phyloP scores from a whole-genome alignment of 2,113 vertebrate species.

The Pseudolaguvia tuberculata region DNA sequence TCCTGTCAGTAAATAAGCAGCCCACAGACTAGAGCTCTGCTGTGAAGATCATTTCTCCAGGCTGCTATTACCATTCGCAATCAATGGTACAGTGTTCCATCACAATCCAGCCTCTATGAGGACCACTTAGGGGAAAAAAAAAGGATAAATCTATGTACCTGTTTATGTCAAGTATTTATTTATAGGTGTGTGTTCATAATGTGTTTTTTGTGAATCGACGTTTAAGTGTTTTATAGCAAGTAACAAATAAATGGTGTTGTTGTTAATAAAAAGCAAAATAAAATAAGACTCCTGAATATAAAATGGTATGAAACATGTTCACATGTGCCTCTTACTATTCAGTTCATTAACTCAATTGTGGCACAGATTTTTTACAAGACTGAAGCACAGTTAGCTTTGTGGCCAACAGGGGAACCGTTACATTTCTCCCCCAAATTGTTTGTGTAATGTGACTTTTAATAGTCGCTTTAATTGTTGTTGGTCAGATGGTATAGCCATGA shows the following conservation, averaged over 20 bases:
- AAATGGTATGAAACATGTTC: neutral
- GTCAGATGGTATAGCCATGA: too few relatives aligned
- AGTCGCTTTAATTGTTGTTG: too few relatives aligned
- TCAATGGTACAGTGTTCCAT: constrained; percentile 33
- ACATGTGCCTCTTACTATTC: neutral
- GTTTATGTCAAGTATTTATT: constrained; percentile 9
- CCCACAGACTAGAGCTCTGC: constrained; percentile 16
- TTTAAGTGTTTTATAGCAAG: neutral
- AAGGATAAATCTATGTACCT: constrained; percentile 4
- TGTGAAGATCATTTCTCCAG: constrained; percentile 22
- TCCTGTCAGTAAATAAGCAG: constrained; percentile 26
- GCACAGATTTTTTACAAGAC: neutral
- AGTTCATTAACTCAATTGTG: neutral
- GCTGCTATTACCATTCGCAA: constrained; percentile 25
- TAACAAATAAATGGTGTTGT: neutral
- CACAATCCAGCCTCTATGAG: constrained; percentile 6
- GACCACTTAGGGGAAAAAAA: neutral
- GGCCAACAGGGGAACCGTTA: too few relatives aligned
- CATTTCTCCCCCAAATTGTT: too few relatives aligned
- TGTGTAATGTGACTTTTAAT: too few relatives aligned
- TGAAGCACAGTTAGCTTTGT: neutral
- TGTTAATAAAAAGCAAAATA: neutral
- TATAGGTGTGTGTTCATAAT: neutral
- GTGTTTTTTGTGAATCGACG: neutral
- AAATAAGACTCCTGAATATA: neutral